phyloP scores from a whole-genome alignment of 1,140 invertebrate species.

The Bombus sibiricus region DNA sequence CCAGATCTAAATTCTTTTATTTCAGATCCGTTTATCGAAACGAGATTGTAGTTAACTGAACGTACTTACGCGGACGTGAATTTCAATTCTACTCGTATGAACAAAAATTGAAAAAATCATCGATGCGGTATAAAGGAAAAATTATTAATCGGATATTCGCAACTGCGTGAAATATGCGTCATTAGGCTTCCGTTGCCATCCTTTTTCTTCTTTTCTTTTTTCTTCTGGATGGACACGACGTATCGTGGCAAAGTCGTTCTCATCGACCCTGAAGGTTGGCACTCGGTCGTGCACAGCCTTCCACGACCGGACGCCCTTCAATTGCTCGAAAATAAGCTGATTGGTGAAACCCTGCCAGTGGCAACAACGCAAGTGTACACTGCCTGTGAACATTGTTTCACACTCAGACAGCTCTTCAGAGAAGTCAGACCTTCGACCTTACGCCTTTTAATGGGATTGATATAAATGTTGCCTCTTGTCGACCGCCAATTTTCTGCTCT shows the following conservation, averaged over 20 bases:
- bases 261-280: constrained; percentile 52
- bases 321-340: constrained; percentile 68
- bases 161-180: background rate
- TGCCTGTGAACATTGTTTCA: constrained; percentile 27
- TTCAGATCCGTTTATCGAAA: background rate
- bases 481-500: background rate
- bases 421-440: background rate
- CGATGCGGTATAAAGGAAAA: no score
- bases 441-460: background rate
- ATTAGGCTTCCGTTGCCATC: no score
- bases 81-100: background rate
- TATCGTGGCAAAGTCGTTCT: constrained; percentile 24
- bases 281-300: constrained; percentile 45
- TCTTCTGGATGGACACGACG: background rate
- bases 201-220: background rate
- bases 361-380: constrained; percentile 33
- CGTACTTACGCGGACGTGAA: background rate
- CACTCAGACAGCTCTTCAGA: constrained; percentile 11
- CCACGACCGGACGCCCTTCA: constrained; percentile 66
- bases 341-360: constrained; percentile 63
- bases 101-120: no score
- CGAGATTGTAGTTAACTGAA: background rate
- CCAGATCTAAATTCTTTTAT: background rate
- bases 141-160: background rate
- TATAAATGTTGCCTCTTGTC: background rate